These are phyloP conservation scores for Carabus problematicus DNA, from an alignment of 2,888 invertebrate species.

Conservation along the genomic window DNA sequence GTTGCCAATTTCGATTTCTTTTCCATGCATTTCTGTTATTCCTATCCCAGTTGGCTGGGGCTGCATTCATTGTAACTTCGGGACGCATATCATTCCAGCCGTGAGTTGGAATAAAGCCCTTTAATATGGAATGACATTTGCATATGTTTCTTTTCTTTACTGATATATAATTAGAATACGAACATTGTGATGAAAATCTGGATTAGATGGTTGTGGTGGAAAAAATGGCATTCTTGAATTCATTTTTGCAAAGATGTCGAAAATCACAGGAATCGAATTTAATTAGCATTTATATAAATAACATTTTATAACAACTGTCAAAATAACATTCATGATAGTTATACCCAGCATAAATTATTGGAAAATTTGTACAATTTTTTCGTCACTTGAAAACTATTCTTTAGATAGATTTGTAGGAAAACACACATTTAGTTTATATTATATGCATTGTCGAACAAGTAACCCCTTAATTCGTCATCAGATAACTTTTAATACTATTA, in stretches of 20 bases:
- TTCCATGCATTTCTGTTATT: slow-evolving; percentile 33
- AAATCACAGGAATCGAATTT: not conserved
- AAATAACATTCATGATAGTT: too few relatives aligned
- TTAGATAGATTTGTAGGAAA: too few relatives aligned
- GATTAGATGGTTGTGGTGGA: slow-evolving; percentile 10
- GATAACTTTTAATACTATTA: too few relatives aligned
- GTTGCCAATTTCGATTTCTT: slow-evolving; percentile 33
- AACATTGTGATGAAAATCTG: slow-evolving; percentile 29
- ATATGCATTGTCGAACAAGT: too few relatives aligned
- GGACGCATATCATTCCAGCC: slow-evolving; percentile 25
- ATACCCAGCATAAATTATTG: too few relatives aligned
- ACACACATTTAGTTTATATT: too few relatives aligned
- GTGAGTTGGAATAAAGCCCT: slow-evolving; percentile 26
- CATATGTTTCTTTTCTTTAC: not conserved
- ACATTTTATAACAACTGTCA: not conserved
- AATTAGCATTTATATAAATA: not conserved
- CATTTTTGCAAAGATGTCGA: slow-evolving; percentile 9
- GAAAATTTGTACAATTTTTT: too few relatives aligned
- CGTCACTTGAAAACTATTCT: too few relatives aligned
- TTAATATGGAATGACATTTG: not conserved
- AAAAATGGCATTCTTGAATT: slow-evolving; percentile 36
- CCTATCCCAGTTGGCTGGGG: not conserved
- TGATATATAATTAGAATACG: not conserved
- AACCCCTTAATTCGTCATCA: too few relatives aligned
- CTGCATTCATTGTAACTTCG: slow-evolving; percentile 19